Base-by-base conservation (phyloP, 2,888 invertebrate species). In the Notodonta ziczac region DNA sequence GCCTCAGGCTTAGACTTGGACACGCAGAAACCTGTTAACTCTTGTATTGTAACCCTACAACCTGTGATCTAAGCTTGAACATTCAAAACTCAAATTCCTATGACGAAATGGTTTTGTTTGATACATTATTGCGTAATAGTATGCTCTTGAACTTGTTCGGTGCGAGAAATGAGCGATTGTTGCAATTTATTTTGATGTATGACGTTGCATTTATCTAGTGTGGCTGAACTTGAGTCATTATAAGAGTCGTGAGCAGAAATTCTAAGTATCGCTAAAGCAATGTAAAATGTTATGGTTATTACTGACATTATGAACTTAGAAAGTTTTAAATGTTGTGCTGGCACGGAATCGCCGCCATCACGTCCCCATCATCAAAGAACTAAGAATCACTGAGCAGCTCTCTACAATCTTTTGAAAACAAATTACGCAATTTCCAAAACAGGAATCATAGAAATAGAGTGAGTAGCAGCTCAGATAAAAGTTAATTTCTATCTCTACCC, bases 1-100 rank as follows among this genome's bases (percentile, higher is more conserved):
- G 81, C 80, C 74, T 61, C 70, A 65, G 77, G 77, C 74, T 61
- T 55, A 66, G 69, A 72, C 73, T 66, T 70, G 70, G 66, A 69
- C 76, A 52, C 32, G 32, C 12, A 13, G 5, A 24, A 52, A 52
- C 10, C 9, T 32, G 35, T 52, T 13, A 52, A 52, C 32, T 32
- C 40, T 52, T 57, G 35, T 52, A 12, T 70, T 74, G 69, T 66
- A 66, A 60, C 63, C 61, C 62, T 58, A 57, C 61, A 60, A 57
- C 24, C 9, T 52, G 32, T 32, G 9, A 12, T 35, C 32, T 32
- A 52, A 32, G 3, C 5, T 32, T 52, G 1, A 52, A 5, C 10
- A 16, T 24, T 13, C 35, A 52, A 24, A 52, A 52, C 32, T 12
- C 32, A 32, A 52, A 32, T 52, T 52, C 13, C 12, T 32, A 32